Evolutionary conservation across 2,888 invertebrate species (phyloP), one percentile per base, ranked within the genome.

Genomic region (Caenorhabditis sp.): DNA sequence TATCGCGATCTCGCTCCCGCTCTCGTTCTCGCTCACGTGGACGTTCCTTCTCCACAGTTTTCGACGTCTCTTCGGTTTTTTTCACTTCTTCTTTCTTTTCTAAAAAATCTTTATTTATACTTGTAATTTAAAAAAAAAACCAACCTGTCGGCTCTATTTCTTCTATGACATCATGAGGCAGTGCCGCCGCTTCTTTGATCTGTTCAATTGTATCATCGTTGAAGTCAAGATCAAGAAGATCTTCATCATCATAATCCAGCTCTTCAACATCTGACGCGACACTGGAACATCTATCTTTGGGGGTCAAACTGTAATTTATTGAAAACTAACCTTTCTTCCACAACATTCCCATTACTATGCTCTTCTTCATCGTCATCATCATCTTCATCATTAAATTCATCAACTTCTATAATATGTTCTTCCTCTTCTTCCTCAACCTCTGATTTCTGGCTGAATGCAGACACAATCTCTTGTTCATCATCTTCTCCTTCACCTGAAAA

Each of bases 181-280:
- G 2, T 25, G 50, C 60, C 7, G 49, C 60, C 3, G 60, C 60
- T 17, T 17, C 74, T 56, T 49, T 27, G 7, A 43, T 43, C 14
- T 43, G 7, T 25, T 71, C 68, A 63, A 76, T 63, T n/a, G 67
- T 68, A 25, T 76, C 78, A 3, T 68, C 63, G 59, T 76, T 76
- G 26, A 78, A 61, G 7, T 76, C 76, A 21, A 67, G 74, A 54
- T 66, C 72, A n/a, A 78, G 65, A 23, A 76, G 49, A 23, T 72
- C 71, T n/a, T 70, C 71, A 38, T 75, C 61, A 43, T 66, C 71
- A 50, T 59, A 76, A 21, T 68, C 70, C 1, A 68, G 60, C 23
- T 71, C 70, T n/a, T 64, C 67, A 23, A 62, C 70, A 31, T 60
- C 43, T 43, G 38, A 23, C 10, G 26, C 20, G 10, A 20, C 8